These are phyloP conservation scores for Thera britannica DNA, from an alignment of 2,888 invertebrate species.

Conservation along the genomic window DNA sequence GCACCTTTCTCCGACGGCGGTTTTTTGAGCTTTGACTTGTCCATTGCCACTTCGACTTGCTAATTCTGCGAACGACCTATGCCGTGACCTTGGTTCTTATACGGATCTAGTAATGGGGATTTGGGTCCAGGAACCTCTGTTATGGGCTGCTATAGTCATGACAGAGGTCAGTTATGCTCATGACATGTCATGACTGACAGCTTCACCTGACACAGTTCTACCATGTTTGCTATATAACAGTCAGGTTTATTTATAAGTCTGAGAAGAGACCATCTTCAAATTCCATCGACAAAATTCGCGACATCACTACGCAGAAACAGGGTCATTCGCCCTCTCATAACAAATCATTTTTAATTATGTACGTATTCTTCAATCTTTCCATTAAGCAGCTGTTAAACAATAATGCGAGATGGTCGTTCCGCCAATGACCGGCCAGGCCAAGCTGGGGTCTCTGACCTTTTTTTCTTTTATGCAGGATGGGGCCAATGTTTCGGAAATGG, in stretches of 20 bases:
- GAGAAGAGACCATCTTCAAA: not conserved
- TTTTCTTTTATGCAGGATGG: slow-evolving; percentile 63
- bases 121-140: no score
- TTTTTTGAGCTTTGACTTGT: no score
- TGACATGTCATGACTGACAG: no score
- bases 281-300: slow-evolving; percentile 39
- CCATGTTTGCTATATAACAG: no score
- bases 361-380: slow-evolving; percentile 76
- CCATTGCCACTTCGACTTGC: no score
- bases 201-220: no score
- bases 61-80: no score
- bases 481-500: slow-evolving; percentile 66
- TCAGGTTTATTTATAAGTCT: not conserved
- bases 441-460: slow-evolving; percentile 60
- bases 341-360: slow-evolving; percentile 83
- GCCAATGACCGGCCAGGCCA: slow-evolving; percentile 47
- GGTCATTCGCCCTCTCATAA: slow-evolving; percentile 78
- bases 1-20: no score
- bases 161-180: no score
- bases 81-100: no score
- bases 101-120: no score
- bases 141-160: no score
- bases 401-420: slow-evolving; percentile 56
- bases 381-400: slow-evolving; percentile 66
- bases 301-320: slow-evolving; percentile 69